Conservation (phyloP, 1,140 invertebrate species). For the Drosophila ironensis region DNA sequence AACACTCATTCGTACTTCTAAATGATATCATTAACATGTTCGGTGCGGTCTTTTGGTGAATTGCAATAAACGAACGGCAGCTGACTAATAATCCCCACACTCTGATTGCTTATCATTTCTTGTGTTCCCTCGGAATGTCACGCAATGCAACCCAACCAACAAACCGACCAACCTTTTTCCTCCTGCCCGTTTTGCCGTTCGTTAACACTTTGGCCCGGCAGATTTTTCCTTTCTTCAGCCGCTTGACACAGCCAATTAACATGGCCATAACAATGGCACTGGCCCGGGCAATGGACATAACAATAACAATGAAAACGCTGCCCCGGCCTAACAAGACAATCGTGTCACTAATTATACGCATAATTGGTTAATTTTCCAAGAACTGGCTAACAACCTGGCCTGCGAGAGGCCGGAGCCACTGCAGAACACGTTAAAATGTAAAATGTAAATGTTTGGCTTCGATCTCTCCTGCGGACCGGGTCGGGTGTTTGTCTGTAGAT, state of each 20-base stretch:
- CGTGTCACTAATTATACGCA: slow-evolving; percentile 80
- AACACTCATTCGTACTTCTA: neutral
- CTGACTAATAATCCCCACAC: slow-evolving; percentile 42
- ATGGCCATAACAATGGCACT: slow-evolving; percentile 54
- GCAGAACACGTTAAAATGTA: slow-evolving; percentile 37
- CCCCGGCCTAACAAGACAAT: slow-evolving; percentile 63
- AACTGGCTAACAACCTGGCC: slow-evolving; percentile 47
- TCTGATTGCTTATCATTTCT: slow-evolving; percentile 44
- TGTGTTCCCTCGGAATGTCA: slow-evolving; percentile 24
- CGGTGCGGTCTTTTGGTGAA: slow-evolving; percentile 58
- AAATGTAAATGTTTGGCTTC: slow-evolving; percentile 53
- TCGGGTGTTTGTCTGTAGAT: slow-evolving; percentile 9
- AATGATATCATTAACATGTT: slow-evolving; percentile 46
- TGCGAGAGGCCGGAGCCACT: slow-evolving; percentile 19
- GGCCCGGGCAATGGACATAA: slow-evolving; percentile 26
- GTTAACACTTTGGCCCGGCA: slow-evolving; percentile 49
- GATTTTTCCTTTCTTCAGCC: slow-evolving; percentile 59
- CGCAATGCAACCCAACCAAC: slow-evolving; percentile 15
- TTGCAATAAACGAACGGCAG: slow-evolving; percentile 66
- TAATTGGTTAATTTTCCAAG: slow-evolving; percentile 79
- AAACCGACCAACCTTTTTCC: slow-evolving; percentile 7
- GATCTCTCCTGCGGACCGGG: slow-evolving; percentile 20
- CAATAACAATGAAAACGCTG: slow-evolving; percentile 40
- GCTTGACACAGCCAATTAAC: slow-evolving; percentile 72
- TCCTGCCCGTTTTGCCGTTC: slow-evolving; percentile 38